Conservation (phyloP, 2,113 vertebrate genomes). For the Manacus vitellinus region DNA sequence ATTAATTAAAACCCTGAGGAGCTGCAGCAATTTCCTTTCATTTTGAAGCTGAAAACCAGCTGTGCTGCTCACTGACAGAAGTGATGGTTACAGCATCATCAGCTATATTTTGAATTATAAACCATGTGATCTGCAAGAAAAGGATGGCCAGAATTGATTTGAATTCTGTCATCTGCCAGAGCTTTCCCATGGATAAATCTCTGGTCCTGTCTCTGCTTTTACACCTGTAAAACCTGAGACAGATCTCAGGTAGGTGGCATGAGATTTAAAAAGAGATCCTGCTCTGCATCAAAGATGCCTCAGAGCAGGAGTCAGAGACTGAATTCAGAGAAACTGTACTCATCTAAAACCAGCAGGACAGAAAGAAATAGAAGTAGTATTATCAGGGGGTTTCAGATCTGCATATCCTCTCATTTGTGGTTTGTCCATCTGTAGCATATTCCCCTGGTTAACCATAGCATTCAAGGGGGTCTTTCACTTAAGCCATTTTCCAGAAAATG, state of each 20-base stretch:
- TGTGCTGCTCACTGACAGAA: background rate
- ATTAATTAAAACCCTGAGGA: constrained; percentile 38
- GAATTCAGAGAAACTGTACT: background rate
- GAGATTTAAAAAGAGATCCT: background rate
- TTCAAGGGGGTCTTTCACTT: background rate
- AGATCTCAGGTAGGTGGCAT: background rate
- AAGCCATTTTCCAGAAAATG: background rate
- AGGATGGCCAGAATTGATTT: background rate
- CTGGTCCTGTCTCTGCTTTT: background rate
- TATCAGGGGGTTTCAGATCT: background rate
- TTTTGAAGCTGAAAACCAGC: constrained; percentile 31
- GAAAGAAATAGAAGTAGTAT: background rate
- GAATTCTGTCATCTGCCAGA: background rate
- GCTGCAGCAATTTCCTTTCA: constrained; percentile 38
- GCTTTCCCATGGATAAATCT: background rate
- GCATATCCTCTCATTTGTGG: background rate
- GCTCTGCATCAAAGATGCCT: background rate
- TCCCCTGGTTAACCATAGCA: background rate
- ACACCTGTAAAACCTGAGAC: background rate
- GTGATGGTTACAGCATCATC: background rate
- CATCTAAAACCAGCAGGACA: background rate
- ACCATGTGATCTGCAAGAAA: background rate
- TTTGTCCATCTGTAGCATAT: background rate
- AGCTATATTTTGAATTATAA: background rate
- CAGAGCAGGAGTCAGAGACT: background rate